Percentiles rank a stretch among this genome's conserved stretches.
phyloP scores from a whole-genome alignment of 1,140 invertebrate species.

The Antheraea pernyi region DNA sequence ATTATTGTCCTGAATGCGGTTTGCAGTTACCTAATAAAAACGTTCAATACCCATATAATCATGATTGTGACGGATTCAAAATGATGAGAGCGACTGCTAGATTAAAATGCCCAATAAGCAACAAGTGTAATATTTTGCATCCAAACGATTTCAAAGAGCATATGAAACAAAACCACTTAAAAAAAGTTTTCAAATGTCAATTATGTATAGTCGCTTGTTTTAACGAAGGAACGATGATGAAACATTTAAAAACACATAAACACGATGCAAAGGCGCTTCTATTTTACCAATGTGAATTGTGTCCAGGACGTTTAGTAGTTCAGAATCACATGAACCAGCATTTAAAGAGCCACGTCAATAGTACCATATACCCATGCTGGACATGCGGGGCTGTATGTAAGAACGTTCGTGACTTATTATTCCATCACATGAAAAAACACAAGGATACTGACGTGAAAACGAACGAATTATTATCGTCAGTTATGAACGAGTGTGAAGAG shows the following conservation, averaged over 20 bases:
- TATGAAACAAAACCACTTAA: slow-evolving; percentile 66
- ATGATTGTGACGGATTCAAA: slow-evolving; percentile 77
- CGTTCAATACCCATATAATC: slow-evolving; percentile 56
- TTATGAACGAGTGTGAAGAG: slow-evolving; percentile 21
- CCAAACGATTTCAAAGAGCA: slow-evolving; percentile 67
- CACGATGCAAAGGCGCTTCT: slow-evolving; percentile 28
- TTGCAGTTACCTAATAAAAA: slow-evolving; percentile 47
- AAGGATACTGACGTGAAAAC: slow-evolving; percentile 19
- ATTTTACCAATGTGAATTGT: slow-evolving; percentile 62
- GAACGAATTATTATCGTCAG: slow-evolving; percentile 22
- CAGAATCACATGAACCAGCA: slow-evolving; percentile 49
- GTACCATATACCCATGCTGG: slow-evolving; percentile 56
- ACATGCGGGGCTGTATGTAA: slow-evolving; percentile 46
- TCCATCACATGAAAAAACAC: slow-evolving; percentile 51
- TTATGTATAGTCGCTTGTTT: slow-evolving; percentile 60
- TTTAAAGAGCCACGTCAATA: slow-evolving; percentile 44
- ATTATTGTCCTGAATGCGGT: slow-evolving; percentile 79
- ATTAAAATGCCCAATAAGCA: slow-evolving; percentile 55
- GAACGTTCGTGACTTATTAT: slow-evolving; percentile 38
- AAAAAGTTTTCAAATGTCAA: slow-evolving; percentile 65
- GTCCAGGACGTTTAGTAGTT: slow-evolving; percentile 51
- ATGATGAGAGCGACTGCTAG: slow-evolving; percentile 71
- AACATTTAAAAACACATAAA: slow-evolving; percentile 43
- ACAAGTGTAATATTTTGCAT: slow-evolving; percentile 64
- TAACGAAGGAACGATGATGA: slow-evolving; percentile 44